Conservation (phyloP, 2,797 vertebrate species). For the Siniperca undulata region DNA sequence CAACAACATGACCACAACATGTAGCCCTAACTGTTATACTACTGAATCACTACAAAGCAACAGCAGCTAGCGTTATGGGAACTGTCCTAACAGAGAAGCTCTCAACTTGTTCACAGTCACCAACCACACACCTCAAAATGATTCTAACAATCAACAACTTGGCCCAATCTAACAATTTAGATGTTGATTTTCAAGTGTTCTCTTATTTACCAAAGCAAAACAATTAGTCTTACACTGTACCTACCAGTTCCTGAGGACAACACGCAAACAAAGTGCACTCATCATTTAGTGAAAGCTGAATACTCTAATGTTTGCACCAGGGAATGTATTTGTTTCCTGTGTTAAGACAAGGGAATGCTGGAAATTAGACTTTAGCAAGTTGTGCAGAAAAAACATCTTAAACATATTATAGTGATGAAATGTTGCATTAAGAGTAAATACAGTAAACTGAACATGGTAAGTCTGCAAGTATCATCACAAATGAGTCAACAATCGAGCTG, state of each 20-base stretch:
- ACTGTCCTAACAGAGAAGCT: slow-evolving; percentile 6
- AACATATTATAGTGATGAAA: slow-evolving; percentile 21
- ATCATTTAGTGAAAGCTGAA: slow-evolving; percentile 12
- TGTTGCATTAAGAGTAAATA: background rate
- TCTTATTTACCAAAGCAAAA: slow-evolving; percentile 29
- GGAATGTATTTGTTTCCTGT: background rate
- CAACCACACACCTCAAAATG: slow-evolving; percentile 23
- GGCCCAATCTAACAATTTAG: slow-evolving; percentile 15
- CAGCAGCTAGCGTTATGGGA: slow-evolving; percentile 13
- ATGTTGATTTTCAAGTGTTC: slow-evolving; percentile 8
- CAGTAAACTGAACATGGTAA: slow-evolving; percentile 3
- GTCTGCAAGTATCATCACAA: background rate
- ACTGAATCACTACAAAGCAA: slow-evolving; percentile 8
- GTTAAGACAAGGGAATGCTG: background rate
- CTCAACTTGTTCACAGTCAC: slow-evolving; percentile 4
- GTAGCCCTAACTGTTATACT: slow-evolving; percentile 27
- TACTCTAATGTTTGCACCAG: background rate
- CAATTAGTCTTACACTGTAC: background rate
- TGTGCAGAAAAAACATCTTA: background rate
- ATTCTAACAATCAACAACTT: slow-evolving; percentile 22
- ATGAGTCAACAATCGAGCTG: slow-evolving; percentile 14
- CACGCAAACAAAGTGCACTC: background rate
- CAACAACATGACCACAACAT: slow-evolving; percentile 63
- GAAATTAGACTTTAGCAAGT: background rate
- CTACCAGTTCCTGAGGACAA: slow-evolving; percentile 13